Evolutionary conservation across 2,888 invertebrate genomes (phyloP).

Genomic region (Syrphus vitripennis): DNA sequence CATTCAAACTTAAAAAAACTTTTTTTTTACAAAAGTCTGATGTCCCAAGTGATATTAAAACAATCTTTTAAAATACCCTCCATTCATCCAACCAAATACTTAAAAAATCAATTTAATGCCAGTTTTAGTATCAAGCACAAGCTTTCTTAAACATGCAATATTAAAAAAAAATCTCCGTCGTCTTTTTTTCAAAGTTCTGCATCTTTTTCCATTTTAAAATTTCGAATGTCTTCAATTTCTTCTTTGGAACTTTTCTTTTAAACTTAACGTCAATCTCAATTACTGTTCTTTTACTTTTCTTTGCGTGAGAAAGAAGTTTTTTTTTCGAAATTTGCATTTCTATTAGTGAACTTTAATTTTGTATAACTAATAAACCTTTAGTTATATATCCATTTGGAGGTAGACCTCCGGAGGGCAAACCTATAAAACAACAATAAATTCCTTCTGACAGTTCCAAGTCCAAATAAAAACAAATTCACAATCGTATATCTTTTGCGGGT

Average conservation of each 20-base stretch:
- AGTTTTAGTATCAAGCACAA: neutral
- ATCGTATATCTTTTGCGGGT: conserved; percentile 18
- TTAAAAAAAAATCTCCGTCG: neutral
- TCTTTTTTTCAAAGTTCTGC: neutral
- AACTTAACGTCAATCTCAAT: neutral
- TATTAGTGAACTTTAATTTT: neutral
- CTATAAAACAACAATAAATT: conserved; percentile 54
- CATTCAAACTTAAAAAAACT: neutral
- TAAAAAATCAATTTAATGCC: neutral
- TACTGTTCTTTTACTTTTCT: neutral
- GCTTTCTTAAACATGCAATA: neutral
- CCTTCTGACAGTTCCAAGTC: conserved; percentile 26
- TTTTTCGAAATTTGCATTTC: conserved; percentile 44
- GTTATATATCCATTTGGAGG: neutral
- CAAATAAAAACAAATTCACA: conserved; percentile 35
- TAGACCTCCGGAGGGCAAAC: neutral
- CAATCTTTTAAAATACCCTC: neutral
- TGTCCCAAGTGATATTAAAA: neutral
- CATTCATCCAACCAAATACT: neutral
- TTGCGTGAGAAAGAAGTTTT: conserved; percentile 13
- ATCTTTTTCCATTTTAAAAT: neutral
- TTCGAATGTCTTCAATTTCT: neutral
- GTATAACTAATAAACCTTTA: conserved; percentile 20
- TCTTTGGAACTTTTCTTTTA: neutral
- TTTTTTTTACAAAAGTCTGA: neutral